These are phyloP conservation scores for Cephus pygmeus DNA, from an alignment of 2,888 invertebrate genomes.

Conservation along the genomic window DNA sequence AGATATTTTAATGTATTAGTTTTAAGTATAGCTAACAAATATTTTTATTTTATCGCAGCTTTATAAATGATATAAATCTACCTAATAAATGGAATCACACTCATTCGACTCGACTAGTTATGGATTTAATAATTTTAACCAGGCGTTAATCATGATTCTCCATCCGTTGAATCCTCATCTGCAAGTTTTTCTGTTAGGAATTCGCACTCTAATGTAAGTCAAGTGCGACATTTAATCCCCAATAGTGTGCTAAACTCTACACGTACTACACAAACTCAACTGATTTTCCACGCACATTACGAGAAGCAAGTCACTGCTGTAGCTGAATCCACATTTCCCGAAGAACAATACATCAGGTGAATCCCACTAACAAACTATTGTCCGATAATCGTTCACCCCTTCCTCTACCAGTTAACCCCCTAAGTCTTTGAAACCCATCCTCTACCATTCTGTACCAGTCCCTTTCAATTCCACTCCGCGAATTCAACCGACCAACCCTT, in stretches of 20 bases:
- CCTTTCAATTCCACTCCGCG: not conserved
- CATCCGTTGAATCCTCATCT: not conserved
- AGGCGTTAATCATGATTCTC: not conserved
- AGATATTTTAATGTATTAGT: not conserved
- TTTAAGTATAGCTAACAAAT: not conserved
- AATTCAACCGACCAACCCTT: slow-evolving; percentile 17
- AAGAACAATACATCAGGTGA: slow-evolving; percentile 64
- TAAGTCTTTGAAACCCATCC: not conserved
- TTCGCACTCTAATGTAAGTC: not conserved
- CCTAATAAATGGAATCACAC: not conserved
- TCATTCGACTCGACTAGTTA: not conserved
- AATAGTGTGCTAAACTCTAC: not conserved
- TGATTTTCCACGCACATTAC: not conserved
- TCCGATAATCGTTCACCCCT: slow-evolving; percentile 58
- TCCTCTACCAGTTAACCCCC: slow-evolving; percentile 10
- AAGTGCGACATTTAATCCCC: not conserved
- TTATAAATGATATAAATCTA: not conserved
- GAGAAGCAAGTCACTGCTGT: slow-evolving; percentile 36
- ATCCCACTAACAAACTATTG: slow-evolving; percentile 66
- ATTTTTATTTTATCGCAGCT: not conserved
- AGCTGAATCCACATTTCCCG: slow-evolving; percentile 62
- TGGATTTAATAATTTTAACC: not conserved
- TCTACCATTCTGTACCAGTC: not conserved
- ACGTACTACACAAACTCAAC: not conserved
- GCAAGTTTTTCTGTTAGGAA: not conserved